Evolutionary conservation across 1,140 invertebrate species (phyloP).

Genomic region (Aphidius gifuensis): DNA sequence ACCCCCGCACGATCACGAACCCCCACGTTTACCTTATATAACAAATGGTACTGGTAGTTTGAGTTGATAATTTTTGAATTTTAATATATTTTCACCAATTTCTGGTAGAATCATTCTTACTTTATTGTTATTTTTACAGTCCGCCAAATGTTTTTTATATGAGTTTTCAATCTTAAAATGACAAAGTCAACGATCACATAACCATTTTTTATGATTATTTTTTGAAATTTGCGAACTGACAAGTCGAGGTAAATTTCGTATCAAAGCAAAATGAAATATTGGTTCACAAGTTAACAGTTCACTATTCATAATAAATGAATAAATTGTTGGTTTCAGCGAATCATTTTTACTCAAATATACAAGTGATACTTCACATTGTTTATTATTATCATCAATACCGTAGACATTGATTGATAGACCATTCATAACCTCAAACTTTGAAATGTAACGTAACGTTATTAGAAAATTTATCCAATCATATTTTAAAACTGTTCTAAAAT

Average conservation of each 20-base stretch:
- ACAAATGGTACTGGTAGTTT: background rate
- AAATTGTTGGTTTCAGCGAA: background rate
- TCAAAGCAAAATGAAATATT: slow-evolving; percentile 5
- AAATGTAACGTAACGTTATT: slow-evolving; percentile 14
- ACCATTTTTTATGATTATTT: too few relatives aligned
- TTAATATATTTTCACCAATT: background rate
- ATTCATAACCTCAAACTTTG: slow-evolving; percentile 27
- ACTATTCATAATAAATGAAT: too few relatives aligned
- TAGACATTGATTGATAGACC: slow-evolving; percentile 21
- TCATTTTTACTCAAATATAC: background rate
- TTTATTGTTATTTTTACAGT: background rate
- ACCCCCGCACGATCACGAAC: too few relatives aligned
- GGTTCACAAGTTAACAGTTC: background rate
- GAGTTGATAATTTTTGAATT: background rate
- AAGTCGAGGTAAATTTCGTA: background rate
- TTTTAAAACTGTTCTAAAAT: slow-evolving; percentile 15
- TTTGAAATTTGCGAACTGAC: too few relatives aligned
- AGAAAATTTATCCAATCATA: slow-evolving; percentile 25
- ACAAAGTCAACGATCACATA: too few relatives aligned
- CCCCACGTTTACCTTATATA: too few relatives aligned
- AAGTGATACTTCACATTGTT: background rate
- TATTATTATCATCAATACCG: background rate
- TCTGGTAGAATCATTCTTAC: background rate
- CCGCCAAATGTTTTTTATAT: too few relatives aligned
- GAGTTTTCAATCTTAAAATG: too few relatives aligned